Evolutionary conservation across 2,113 vertebrate genomes (phyloP), one percentile per base, ranked within the genome.

Genomic region (Lathamus discolor): DNA sequence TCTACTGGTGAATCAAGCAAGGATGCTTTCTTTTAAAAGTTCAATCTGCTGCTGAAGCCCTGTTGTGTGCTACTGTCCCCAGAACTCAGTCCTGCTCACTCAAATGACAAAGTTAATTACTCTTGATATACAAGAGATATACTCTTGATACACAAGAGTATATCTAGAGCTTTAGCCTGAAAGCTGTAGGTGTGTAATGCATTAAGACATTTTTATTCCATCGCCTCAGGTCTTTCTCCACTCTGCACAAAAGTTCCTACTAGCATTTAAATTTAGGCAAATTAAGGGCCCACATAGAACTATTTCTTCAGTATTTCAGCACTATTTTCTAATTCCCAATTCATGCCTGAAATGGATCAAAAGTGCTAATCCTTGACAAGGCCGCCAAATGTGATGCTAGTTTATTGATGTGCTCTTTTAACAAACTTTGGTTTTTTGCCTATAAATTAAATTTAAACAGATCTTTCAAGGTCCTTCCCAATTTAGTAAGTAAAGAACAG

Each of bases 261-360:
- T 46, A 90, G n/a, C 55, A 72, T 93, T 96, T 83, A 91, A 90
- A 86, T 80, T 41, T 51, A 93, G 82, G 79, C 39, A 75, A 94
- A 96, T 93, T 59, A 96, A 94, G 88, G 85, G 76, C 82, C 91
- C 51, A 22, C 43, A 86, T 39, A 75, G 79, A 95, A 81, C 83
- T 92, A 48, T 88, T 75, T 79, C 92, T 97, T 96, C 93, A 92
- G 86, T 94, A 95, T 90, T 92, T 95, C 94, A 90, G 85, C 90
- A 64, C 64, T 93, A 92, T 94, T 95, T 96, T 83, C 83, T 90
- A 95, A 96, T 93, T 97, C 92, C 92, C 76, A 86, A 13, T 75
- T 92, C 90, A 81, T 63, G 72, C 88, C 72, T 80, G 63, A 96
- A 92, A 90, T 64, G 63, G 88, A 95, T 96, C 94, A 86, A 95